Evolutionary conservation across 35 echinoderm and acorn worm species (phyloP).

Genomic region (Holothuria glaberrima): DNA sequence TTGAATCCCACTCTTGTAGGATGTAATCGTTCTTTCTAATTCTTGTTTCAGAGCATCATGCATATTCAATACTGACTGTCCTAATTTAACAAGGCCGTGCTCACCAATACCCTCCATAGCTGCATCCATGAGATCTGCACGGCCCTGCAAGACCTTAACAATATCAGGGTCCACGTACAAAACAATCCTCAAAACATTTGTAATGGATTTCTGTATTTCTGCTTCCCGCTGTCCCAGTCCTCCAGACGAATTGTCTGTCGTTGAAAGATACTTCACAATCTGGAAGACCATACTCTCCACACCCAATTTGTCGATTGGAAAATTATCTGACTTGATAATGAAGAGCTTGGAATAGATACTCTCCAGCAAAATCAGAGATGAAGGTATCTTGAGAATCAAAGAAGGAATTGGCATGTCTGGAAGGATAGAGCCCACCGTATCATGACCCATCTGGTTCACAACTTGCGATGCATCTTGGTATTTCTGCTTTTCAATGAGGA

Average conservation of each 20-base stretch:
- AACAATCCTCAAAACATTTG: slow-evolving; percentile 77
- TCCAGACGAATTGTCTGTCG: slow-evolving; percentile 24
- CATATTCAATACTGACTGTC: slow-evolving; percentile 79
- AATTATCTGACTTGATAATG: slow-evolving; percentile 69
- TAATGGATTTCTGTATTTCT: slow-evolving; percentile 64
- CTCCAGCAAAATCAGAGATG: slow-evolving; percentile 76
- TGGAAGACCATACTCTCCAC: slow-evolving; percentile 87
- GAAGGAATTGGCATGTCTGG: slow-evolving; percentile 72
- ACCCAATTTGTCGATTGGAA: slow-evolving; percentile 75
- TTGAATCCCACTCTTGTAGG: slow-evolving; percentile 76
- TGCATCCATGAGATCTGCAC: slow-evolving; percentile 86
- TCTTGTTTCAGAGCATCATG: slow-evolving; percentile 91
- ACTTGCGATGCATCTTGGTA: slow-evolving; percentile 92
- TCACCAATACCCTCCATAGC: slow-evolving; percentile 88
- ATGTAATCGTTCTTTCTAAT: slow-evolving; percentile 68
- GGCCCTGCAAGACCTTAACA: slow-evolving; percentile 69
- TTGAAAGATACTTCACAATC: slow-evolving; percentile 80
- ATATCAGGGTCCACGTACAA: slow-evolving; percentile 86
- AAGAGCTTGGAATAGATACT: slow-evolving; percentile 95
- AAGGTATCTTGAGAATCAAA: slow-evolving; percentile 79
- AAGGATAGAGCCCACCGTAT: slow-evolving; percentile 64
- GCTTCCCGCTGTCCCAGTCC: slow-evolving; percentile 9
- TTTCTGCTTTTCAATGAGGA: slow-evolving; percentile 93
- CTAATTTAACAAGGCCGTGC: slow-evolving; percentile 74
- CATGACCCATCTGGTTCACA: slow-evolving; percentile 82